Conservation (phyloP, 2,888 invertebrate genomes). For the Carterocephalus palaemon region DNA sequence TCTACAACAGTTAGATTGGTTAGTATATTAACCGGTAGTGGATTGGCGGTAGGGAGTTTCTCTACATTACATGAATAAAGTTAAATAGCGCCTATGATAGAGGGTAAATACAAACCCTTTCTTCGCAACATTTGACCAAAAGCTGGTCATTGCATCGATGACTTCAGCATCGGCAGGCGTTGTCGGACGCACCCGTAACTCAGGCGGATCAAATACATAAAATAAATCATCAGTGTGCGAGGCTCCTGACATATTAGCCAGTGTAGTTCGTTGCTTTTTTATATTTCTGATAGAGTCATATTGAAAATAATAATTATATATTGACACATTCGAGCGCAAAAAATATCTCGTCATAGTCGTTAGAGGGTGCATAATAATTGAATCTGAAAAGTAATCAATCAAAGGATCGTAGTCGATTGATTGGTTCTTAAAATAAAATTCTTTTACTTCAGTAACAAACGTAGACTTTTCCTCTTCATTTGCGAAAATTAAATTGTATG, state of each 20-base stretch:
- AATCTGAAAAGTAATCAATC: constrained; percentile 43
- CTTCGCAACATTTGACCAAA: constrained; percentile 44
- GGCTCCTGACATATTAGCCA: constrained; percentile 35
- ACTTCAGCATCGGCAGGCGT: constrained; percentile 30
- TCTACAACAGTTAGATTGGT: too few relatives aligned
- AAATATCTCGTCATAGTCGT: constrained; percentile 30
- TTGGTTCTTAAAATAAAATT: constrained; percentile 38
- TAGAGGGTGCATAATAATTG: constrained; percentile 35
- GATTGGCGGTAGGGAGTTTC: too few relatives aligned
- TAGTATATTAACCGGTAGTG: too few relatives aligned
- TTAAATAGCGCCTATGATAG: too few relatives aligned
- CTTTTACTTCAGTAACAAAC: constrained; percentile 32
- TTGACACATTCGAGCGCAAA: constrained; percentile 25
- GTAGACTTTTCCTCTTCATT: constrained; percentile 29
- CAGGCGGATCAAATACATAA: constrained; percentile 36
- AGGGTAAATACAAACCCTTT: constrained; percentile 43
- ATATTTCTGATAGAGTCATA: constrained; percentile 42
- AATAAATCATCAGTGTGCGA: constrained; percentile 40
- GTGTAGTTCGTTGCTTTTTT: constrained; percentile 33
- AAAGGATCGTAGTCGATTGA: constrained; percentile 30
- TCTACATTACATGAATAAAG: too few relatives aligned
- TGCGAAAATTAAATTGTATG: constrained; percentile 35
- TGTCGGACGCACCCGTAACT: constrained; percentile 26
- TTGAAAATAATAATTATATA: constrained; percentile 44
- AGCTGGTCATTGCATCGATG: constrained; percentile 35